Conservation (phyloP, 2,113 vertebrate genomes). For the Ptilorrhoa leucosticta region DNA sequence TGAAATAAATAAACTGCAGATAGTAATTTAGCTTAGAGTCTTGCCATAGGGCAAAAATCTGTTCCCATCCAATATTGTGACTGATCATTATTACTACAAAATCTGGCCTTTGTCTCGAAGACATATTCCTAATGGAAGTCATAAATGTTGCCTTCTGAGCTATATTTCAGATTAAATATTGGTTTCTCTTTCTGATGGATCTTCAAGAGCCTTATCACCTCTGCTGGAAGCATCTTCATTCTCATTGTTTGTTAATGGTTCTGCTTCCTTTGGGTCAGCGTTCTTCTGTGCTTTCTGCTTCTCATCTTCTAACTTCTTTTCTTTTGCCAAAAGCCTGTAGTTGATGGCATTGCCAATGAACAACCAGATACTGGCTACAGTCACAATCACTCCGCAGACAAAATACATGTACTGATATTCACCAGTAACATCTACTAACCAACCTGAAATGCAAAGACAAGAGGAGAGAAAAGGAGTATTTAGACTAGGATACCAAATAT, state of each 20-base stretch:
- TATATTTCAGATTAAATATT: conserved; percentile 80
- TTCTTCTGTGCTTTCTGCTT: conserved; percentile 69
- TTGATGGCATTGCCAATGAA: conserved; percentile 94
- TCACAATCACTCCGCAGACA: conserved; percentile 85
- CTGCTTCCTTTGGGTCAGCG: conserved; percentile 61
- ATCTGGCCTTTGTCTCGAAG: conserved; percentile 36
- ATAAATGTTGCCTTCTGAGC: conserved; percentile 42
- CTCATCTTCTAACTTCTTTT: conserved; percentile 75
- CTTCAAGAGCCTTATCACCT: conserved; percentile 41
- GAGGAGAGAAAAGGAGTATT: background rate
- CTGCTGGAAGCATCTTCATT: conserved; percentile 57
- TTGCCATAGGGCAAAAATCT: conserved; percentile 18
- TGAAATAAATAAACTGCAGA: conserved; percentile 24
- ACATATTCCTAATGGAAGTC: conserved; percentile 41
- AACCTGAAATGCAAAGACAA: conserved; percentile 78
- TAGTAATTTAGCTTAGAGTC: background rate
- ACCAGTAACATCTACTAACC: conserved; percentile 89
- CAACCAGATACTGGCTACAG: conserved; percentile 87
- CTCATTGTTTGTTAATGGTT: conserved; percentile 64
- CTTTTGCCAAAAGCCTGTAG: conserved; percentile 88
- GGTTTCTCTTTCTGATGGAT: conserved; percentile 86
- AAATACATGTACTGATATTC: conserved; percentile 95
- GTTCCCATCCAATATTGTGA: conserved; percentile 30
- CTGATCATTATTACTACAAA: conserved; percentile 48
- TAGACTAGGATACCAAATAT: background rate